phyloP scores from a whole-genome alignment of 2,797 vertebrate species.

The Melopsittacus undulatus region DNA sequence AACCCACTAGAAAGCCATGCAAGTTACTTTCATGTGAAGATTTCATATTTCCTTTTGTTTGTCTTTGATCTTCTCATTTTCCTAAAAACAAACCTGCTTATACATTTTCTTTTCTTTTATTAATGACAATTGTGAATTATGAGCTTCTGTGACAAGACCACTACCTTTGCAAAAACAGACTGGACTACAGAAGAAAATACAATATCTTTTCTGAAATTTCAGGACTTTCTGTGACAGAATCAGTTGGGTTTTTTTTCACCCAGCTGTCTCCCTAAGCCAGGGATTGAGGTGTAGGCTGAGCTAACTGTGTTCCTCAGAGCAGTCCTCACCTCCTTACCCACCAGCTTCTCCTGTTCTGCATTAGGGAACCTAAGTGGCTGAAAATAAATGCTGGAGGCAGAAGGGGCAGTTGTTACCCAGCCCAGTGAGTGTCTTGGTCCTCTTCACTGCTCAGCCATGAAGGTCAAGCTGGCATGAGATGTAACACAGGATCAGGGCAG shows the following conservation, averaged over 20 bases:
- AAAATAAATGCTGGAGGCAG: neutral
- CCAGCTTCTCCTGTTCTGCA: neutral
- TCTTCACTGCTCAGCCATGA: neutral
- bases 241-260: fast-evolving
- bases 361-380: neutral
- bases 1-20: neutral
- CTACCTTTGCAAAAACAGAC: neutral
- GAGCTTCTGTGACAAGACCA: neutral
- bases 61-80: neutral
- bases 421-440: neutral
- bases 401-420: neutral
- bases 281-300: neutral
- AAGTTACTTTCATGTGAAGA: neutral
- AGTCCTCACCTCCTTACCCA: neutral
- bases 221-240: neutral
- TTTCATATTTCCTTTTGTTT: neutral
- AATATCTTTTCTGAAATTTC: neutral
- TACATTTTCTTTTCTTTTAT: neutral
- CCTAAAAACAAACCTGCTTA: neutral
- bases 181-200: neutral
- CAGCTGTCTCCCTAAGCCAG: neutral
- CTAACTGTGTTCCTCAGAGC: neutral
- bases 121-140: neutral
- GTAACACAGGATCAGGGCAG: neutral
- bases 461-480: neutral